Percentiles rank a stretch among this genome's conserved stretches.
Evolutionary conservation across 2,113 vertebrate genomes (phyloP).

Genomic region (Dicentrarchus labrax): DNA sequence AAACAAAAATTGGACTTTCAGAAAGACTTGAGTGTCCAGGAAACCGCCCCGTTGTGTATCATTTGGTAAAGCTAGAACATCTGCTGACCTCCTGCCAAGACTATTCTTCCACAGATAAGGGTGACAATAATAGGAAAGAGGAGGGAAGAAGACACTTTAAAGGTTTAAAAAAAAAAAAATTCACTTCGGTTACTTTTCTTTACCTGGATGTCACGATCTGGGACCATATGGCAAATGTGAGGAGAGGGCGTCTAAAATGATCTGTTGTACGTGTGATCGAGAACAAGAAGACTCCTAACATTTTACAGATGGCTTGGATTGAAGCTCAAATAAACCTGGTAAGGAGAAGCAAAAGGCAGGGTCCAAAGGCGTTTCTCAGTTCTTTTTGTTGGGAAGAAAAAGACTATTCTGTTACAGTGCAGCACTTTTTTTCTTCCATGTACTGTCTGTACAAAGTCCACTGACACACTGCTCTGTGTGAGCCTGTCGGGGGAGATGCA

Average conservation of each 20-base stretch:
- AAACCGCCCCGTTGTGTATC: slow-evolving; percentile 58
- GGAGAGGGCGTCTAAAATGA: background rate
- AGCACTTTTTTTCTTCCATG: slow-evolving; percentile 32
- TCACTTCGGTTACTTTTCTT: slow-evolving; percentile 63
- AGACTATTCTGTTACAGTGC: slow-evolving; percentile 56
- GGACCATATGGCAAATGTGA: slow-evolving; percentile 43
- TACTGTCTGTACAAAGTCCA: slow-evolving; percentile 41
- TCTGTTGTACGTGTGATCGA: background rate
- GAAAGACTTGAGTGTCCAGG: slow-evolving; percentile 54
- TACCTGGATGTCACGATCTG: slow-evolving; percentile 33
- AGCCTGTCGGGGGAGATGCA: slow-evolving; percentile 14
- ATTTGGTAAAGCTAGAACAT: slow-evolving; percentile 70
- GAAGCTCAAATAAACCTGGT: slow-evolving; percentile 37
- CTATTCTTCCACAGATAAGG: slow-evolving; percentile 48
- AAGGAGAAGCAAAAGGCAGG: slow-evolving; percentile 47
- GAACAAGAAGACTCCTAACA: slow-evolving; percentile 4
- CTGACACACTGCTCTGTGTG: slow-evolving; percentile 20
- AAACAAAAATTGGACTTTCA: slow-evolving; percentile 33
- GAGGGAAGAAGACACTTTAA: slow-evolving; percentile 63
- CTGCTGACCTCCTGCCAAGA: slow-evolving; percentile 49
- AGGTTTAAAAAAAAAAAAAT: slow-evolving; percentile 46
- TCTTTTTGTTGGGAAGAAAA: slow-evolving; percentile 59
- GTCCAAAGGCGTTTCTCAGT: slow-evolving; percentile 50
- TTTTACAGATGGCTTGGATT: slow-evolving; percentile 47
- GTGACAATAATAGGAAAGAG: slow-evolving; percentile 52